These are phyloP conservation scores for Drosophila ohnishii DNA, from an alignment of 1,140 invertebrate species.

Conservation along the genomic window DNA sequence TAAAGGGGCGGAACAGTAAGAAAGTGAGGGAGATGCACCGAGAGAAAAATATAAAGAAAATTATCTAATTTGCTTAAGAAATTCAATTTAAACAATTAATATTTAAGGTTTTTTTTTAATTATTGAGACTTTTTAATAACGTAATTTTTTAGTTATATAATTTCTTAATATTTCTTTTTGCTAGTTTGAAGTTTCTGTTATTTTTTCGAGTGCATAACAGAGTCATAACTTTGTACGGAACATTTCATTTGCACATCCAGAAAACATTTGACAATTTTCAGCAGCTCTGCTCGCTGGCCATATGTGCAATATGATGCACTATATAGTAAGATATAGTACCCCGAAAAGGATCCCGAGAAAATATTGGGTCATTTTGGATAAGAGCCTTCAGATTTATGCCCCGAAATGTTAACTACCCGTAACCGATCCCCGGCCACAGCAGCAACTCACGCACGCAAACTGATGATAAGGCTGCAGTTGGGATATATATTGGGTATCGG, in stretches of 20 bases:
- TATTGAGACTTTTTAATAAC: too few species aligned
- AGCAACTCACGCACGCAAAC: conserved; percentile 47
- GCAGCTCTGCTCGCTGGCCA: conserved; percentile 22
- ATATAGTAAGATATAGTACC: not conserved
- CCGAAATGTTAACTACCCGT: conserved; percentile 74
- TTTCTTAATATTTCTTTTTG: not conserved
- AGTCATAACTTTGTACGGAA: conserved; percentile 25
- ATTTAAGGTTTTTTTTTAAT: too few species aligned
- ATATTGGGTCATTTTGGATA: conserved; percentile 9
- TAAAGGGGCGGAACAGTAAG: conserved; percentile 11
- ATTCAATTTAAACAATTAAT: too few species aligned
- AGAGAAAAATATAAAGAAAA: not conserved
- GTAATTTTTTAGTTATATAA: not conserved
- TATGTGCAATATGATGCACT: conserved; percentile 24
- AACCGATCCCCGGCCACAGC: conserved; percentile 65
- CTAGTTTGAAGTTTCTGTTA: not conserved
- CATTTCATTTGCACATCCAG: conserved; percentile 47
- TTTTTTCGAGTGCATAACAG: not conserved
- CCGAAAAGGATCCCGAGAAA: not conserved
- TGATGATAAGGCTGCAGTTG: conserved; percentile 47
- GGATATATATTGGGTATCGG: conserved; percentile 13
- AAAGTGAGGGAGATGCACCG: conserved; percentile 10
- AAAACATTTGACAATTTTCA: conserved; percentile 33
- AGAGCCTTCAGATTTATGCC: conserved; percentile 68
- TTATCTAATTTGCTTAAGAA: too few species aligned